Percentiles rank a stretch among this genome's conserved stretches.
phyloP scores from a whole-genome alignment of 2,113 vertebrate genomes.

The Oncorhynchus nerka region DNA sequence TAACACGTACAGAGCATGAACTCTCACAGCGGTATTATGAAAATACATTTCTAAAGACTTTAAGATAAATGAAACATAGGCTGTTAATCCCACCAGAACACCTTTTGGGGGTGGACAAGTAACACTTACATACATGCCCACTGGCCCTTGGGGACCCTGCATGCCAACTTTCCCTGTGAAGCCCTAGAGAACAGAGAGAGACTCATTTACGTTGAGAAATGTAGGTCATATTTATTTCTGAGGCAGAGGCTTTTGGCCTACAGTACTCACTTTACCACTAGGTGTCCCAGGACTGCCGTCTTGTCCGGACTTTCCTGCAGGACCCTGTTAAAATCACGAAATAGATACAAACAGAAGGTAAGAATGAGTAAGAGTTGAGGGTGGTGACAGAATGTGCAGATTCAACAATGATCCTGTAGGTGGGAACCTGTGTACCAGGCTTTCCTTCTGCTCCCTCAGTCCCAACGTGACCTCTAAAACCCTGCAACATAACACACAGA shows the following conservation, averaged over 20 bases:
- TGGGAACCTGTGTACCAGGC: slow-evolving; percentile 76
- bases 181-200: slow-evolving; percentile 61
- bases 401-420: background rate
- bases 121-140: slow-evolving; percentile 79
- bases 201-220: background rate
- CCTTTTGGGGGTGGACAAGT: background rate
- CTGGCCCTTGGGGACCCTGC: slow-evolving; percentile 73
- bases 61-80: background rate
- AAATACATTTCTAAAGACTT: background rate
- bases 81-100: background rate
- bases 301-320: slow-evolving; percentile 64
- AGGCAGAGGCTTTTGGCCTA: background rate
- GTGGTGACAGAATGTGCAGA: background rate
- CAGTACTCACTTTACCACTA: slow-evolving; percentile 70
- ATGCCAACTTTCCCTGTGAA: slow-evolving; percentile 74
- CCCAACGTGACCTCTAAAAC: slow-evolving; percentile 68
- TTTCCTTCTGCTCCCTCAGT: slow-evolving; percentile 72
- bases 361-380: background rate
- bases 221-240: background rate
- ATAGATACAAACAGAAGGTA: no score
- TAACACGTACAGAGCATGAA: background rate
- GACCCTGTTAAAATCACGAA: slow-evolving; percentile 60
- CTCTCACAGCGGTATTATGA: background rate
- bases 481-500: slow-evolving; percentile 56
- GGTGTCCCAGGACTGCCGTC: slow-evolving; percentile 60